Evolutionary conservation across 2,888 invertebrate genomes (phyloP), one percentile per base, ranked within the genome.

Genomic region (Monopis laevigella): DNA sequence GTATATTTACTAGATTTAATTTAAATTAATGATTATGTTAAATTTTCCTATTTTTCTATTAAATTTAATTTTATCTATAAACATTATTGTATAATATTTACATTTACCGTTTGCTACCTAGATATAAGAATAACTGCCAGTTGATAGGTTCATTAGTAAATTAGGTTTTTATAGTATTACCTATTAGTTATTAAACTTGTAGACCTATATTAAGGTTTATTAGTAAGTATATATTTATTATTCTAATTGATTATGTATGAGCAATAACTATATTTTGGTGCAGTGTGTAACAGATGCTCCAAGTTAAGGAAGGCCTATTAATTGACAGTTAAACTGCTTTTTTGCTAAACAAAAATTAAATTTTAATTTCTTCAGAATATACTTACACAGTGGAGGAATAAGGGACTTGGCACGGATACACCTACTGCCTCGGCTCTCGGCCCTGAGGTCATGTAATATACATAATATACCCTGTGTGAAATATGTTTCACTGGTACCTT

Each of bases 1-100:
- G 58, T 27, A 28, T 39, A 28, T 28, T 39, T 17, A 39, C 39
- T 34, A 41, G 35, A 69, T 62, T 51, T 55, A 66, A 63, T 65
- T 71, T 74, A 75, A 62, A 63, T 55, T 71, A 72, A 73, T 72
- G 78, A 78, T 74, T 75, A 77, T 72, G 69, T 74, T 74, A 75
- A 67, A 26, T 65, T 70, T 73, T 69, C 68, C 65, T 69, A 68
- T 71, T 72, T 66, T 63, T 64, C 61, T 70, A 72, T 73, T 66
- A 69, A 64, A 66, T 73, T 74, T 70, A 67, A 65, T 72, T 71
- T 69, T 68, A 67, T 65, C 70, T 71, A 71, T 69, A 67, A 67
- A 72, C 67, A 69, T 69, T 68, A 8, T 71, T 56, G 64, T 69
- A 68, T 75, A 71, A 69, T 65, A 65, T 36, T 36, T 24, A 39